phyloP scores from a whole-genome alignment of 2,888 invertebrate genomes.

The Sussaba pulchella region DNA sequence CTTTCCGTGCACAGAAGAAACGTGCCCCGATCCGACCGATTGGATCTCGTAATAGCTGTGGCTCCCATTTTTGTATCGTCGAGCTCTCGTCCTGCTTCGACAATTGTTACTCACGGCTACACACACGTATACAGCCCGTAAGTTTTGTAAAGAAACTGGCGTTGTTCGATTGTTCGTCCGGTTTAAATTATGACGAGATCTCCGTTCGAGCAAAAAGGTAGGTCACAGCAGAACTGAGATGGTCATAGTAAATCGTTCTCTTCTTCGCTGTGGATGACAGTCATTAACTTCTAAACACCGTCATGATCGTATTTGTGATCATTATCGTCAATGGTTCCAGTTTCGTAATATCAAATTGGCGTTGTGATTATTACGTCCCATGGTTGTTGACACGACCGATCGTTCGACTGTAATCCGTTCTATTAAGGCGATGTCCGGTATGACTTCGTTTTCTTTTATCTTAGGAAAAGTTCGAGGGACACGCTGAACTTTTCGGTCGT shows the following conservation, averaged over 20 bases:
- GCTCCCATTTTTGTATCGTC: constrained; percentile 45
- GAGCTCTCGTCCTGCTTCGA: too few species aligned
- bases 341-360: constrained; percentile 20
- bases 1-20: neutral
- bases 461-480: too few species aligned
- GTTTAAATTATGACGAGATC: constrained; percentile 37
- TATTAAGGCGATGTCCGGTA: neutral
- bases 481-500: too few species aligned
- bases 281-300: constrained; percentile 24
- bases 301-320: constrained; percentile 6
- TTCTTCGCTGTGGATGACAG: constrained; percentile 17
- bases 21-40: constrained; percentile 25
- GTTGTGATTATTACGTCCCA: constrained; percentile 58
- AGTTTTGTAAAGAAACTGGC: too few species aligned
- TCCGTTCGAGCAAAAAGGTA: constrained; percentile 9
- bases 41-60: constrained; percentile 41
- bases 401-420: constrained; percentile 73
- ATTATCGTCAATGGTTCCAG: too few species aligned
- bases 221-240: constrained; percentile 3
- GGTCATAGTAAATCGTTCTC: constrained; percentile 3
- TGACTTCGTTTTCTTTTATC: too few species aligned
- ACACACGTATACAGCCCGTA: too few species aligned
- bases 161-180: too few species aligned
- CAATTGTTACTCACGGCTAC: too few species aligned
- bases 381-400: constrained; percentile 70